Evolutionary conservation across 2,113 vertebrate genomes (phyloP), one percentile per base, ranked within the genome.

Genomic region (Redunca redunca): DNA sequence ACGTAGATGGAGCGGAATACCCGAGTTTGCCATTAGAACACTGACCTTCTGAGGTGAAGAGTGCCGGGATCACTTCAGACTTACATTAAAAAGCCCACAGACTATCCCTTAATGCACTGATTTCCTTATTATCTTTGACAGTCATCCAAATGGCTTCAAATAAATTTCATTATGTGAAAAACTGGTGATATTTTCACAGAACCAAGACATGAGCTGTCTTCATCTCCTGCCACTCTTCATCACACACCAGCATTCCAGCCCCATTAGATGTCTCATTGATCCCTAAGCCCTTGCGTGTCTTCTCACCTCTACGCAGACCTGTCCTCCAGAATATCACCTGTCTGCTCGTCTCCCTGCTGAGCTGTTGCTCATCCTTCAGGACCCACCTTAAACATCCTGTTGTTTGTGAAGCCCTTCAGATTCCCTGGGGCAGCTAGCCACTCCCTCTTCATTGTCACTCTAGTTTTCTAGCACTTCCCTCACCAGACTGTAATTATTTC

Each of bases 71-170:
- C 74, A 33, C 25, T 30, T 77, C 30, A 97, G 43, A 90, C 57
- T 57, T 91, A 53, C 1, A 40, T 55, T 83, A 71, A 84, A 91
- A 93, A 96, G 36, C 30, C 67, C 84, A 71, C 36, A 62, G n/a
- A 71, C 52, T 15, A 43, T 90, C 36, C 77, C 46, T 90, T 90
- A 84, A 62, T 60, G 6, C 43, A n/a, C 57, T 78, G 93, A 58
- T 94, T 94, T 93, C 50, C n/a, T 92, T 90, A 36, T 21, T 52
- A 46, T 64, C 88, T 96, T 95, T 50, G 80, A 74, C 28, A 1
- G 33, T n/a, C 36, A 53, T 85, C 30, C 53, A 95, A 33, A 83
- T 53, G 52, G 36, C 74, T 96, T 96, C 81, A 92, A 55, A 46
- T 88, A 36, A 14, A 67, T 74, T 64, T 94, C 81, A 36, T 92